phyloP scores from a whole-genome alignment of 2,113 vertebrate genomes.

The Propithecus coquereli region DNA sequence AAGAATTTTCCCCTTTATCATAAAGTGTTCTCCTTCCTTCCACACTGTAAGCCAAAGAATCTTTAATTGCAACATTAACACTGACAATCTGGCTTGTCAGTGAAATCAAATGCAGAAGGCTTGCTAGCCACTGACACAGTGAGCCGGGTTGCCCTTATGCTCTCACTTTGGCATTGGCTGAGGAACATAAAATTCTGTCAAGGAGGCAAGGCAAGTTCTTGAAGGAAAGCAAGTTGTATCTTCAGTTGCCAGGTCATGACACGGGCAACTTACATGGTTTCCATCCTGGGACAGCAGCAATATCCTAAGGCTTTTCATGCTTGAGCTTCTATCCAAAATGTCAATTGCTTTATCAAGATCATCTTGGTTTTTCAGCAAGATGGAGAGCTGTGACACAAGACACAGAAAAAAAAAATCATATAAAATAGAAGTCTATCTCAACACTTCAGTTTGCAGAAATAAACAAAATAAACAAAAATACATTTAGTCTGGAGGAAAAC shows the following conservation, averaged over 20 bases:
- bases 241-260: not conserved
- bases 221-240: not conserved
- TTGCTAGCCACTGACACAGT: not conserved
- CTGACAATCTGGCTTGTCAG: not conserved
- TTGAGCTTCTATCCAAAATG: slow-evolving; percentile 93
- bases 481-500: not conserved
- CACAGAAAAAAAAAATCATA: slow-evolving; percentile 39
- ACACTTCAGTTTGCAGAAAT: slow-evolving; percentile 42
- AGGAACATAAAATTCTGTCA: slow-evolving; percentile 4
- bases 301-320: slow-evolving; percentile 97
- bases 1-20: slow-evolving; percentile 20
- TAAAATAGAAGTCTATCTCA: not conserved
- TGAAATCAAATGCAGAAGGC: slow-evolving; percentile 39
- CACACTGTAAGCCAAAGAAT: not conserved
- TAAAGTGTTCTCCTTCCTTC: slow-evolving; percentile 29
- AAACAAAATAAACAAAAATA: slow-evolving; percentile 41
- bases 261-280: slow-evolving; percentile 87
- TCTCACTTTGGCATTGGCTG: not conserved
- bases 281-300: slow-evolving; percentile 91
- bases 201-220: not conserved
- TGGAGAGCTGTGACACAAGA: slow-evolving; percentile 88
- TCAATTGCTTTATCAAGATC: slow-evolving; percentile 96
- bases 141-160: not conserved
- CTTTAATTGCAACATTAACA: slow-evolving; percentile 20
- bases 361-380: slow-evolving; percentile 92